Conservation (phyloP, 2,888 invertebrate genomes). For the Limnephilus lunatus region DNA sequence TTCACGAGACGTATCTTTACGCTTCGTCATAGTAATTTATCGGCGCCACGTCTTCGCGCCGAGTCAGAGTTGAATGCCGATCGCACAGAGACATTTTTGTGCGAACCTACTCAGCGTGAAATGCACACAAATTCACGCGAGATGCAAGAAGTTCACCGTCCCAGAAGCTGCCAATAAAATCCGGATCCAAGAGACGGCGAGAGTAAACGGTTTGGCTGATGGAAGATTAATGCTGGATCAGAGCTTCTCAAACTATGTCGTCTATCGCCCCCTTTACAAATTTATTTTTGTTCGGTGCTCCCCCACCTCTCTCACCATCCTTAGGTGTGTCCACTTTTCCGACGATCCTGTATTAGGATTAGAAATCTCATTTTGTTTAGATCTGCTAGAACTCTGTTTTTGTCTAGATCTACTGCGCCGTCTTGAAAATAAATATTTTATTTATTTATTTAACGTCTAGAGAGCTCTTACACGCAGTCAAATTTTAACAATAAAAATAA, state of each 20-base stretch:
- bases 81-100: slow-evolving; percentile 27
- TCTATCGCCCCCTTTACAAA: background rate
- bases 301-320: too few relatives aligned
- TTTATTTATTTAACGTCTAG: too few relatives aligned
- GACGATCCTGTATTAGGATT: too few relatives aligned
- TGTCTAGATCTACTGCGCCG: too few relatives aligned
- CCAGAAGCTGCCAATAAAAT: background rate
- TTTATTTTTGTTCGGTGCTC: background rate
- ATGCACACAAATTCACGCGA: slow-evolving; percentile 2
- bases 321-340: too few relatives aligned
- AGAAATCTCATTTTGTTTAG: too few relatives aligned
- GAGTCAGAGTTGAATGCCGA: background rate
- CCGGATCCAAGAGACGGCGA: background rate
- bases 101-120: slow-evolving; percentile 9
- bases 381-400: too few relatives aligned
- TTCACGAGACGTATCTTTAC: slow-evolving; percentile 34
- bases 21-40: slow-evolving; percentile 39
- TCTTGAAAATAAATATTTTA: too few relatives aligned
- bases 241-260: background rate
- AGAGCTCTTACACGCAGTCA: too few relatives aligned
- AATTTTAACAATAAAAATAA: too few relatives aligned
- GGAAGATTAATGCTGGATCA: background rate
- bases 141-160: background rate
- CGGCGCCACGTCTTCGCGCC: slow-evolving; percentile 48
- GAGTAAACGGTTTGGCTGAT: background rate